Base-by-base conservation (phyloP, 2,888 invertebrate species). In the Nymphalis c-album region DNA sequence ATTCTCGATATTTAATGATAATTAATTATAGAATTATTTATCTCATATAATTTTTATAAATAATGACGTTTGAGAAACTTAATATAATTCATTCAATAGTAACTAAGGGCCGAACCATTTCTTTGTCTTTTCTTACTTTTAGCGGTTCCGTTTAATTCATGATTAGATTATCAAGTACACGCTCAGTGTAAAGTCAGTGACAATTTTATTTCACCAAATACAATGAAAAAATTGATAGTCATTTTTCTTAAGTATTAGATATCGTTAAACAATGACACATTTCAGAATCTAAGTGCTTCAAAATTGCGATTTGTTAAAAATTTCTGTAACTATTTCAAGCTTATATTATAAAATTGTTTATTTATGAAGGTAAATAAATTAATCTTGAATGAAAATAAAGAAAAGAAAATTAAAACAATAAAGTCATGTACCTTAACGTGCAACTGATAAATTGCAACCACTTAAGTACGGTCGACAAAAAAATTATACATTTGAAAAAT, bases 381-480 rank as follows among this genome's bases (percentile, higher is more conserved):
- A 31, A 26, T 17, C 50, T 20, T 26, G 53, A 17, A 31, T 7
- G 17, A 20, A 60, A 40, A 60, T 46, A 31, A 53, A 60, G 45
- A 50, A 18, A 46, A 7, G 17, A 53, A 46, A 53, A 18, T 17
- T 31, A 65, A 55, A 22, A 61, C 31, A 61, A 46, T 48, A 61
- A 40, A 51, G 51, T 22, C 47, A 40, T 61, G 53, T 35, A 66
- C 47, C 53, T 40, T 18, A 4, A 35, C 57, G 40, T 40, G 18
- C 35, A 10, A 18, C 16, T 35, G 18, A 18, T 40, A 40, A 40
- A 57, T 40, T 57, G 57, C 47, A 55, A 53, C 18, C 45, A 46
- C 51, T 61, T 66, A 66, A 66, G 66, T 66, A 66, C 66, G 40
- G 55, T 66, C 61, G 55, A 59, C 60, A 53, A 59, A 5, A 59